Base-by-base conservation (phyloP, 2,113 vertebrate species). In the Actenoides hombroni region DNA sequence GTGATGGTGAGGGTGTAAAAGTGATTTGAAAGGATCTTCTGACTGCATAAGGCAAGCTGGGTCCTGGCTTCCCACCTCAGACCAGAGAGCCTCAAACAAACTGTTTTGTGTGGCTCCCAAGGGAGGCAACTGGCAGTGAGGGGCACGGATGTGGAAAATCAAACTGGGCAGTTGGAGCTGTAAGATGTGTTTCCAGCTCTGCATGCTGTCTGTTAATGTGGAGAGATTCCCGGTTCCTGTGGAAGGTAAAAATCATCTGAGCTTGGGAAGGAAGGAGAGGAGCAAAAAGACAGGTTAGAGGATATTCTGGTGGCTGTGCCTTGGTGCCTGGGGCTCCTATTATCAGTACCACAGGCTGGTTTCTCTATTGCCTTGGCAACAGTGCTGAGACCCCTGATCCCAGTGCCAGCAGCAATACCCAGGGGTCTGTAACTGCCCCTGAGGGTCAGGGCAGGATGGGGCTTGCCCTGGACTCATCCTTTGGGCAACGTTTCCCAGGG, bases 401-500 rank as follows among this genome's bases (percentile, higher is more conserved):
- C 42, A 37, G 17, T 35, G 16, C 54, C 54, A n/a, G 39, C 23
- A 44, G 31, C 3, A 39, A 10, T 42, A 11, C 49, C 53, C 51
- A 56, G 29, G 70, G 64, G 17, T 44, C 40, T 67, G 64, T n/a
- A 21, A 23, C 57, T 60, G 57, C 57, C 9, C 17, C 35, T 3
- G 13, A 26, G 39, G 67, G 10, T n/a, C 37, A n/a, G 51, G 48
- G 24, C 20, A 25, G 54, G 48, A 15, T 35, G 56, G 26, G 21
- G 20, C 33, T 77, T 9, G 1, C 7, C 29, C 40, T 16, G 18
- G 8, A 11, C 16, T 31, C 26, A 8, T n/a, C 39, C 37, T 18
- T 14, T 6, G 7, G 67, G 25, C 14, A 9, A 1, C 0, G 2
- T 11, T 88, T 84, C 46, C 15, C 14, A 0, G 1, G 4, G 37